phyloP scores from a whole-genome alignment of 2,888 invertebrate genomes.

The Latheticus oryzae region DNA sequence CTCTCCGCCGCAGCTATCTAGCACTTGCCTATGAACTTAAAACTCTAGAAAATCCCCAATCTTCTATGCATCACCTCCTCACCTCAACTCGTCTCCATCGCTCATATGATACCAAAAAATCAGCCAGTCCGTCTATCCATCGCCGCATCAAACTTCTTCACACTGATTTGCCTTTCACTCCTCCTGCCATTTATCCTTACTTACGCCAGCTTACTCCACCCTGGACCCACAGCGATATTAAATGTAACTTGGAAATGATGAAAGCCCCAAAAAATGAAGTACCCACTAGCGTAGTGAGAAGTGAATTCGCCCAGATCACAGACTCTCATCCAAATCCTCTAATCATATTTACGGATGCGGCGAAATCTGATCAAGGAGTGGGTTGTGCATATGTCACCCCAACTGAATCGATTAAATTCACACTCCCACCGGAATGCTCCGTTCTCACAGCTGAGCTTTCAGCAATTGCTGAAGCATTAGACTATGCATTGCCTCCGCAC shows the following conservation, averaged over 20 bases:
- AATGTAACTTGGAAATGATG: no score
- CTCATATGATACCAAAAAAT: constrained; percentile 8
- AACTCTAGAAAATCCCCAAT: no score
- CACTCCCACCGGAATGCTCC: not conserved
- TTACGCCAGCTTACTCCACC: not conserved
- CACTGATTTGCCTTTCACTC: not conserved
- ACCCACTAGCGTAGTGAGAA: no score
- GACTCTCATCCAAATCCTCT: not conserved
- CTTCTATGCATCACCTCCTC: constrained; percentile 1
- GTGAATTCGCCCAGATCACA: no score
- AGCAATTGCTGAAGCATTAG: not conserved
- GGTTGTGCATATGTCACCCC: constrained; percentile 10
- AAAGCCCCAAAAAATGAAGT: no score
- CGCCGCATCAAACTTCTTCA: constrained; percentile 7
- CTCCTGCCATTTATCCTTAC: not conserved
- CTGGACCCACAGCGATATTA: constrained; percentile 7
- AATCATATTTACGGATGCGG: constrained; percentile 3
- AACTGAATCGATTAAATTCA: not conserved
- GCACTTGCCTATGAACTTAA: constrained; percentile 11
- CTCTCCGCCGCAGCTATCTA: constrained; percentile 2
- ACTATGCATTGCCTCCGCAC: not conserved
- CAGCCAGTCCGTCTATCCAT: not conserved
- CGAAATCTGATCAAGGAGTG: constrained; percentile 7
- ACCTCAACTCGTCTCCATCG: constrained; percentile 10
- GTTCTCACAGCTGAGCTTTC: constrained; percentile 4